Evolutionary conservation across 2,113 vertebrate genomes (phyloP), one percentile per base, ranked within the genome.

Genomic region (Piprites chloris): DNA sequence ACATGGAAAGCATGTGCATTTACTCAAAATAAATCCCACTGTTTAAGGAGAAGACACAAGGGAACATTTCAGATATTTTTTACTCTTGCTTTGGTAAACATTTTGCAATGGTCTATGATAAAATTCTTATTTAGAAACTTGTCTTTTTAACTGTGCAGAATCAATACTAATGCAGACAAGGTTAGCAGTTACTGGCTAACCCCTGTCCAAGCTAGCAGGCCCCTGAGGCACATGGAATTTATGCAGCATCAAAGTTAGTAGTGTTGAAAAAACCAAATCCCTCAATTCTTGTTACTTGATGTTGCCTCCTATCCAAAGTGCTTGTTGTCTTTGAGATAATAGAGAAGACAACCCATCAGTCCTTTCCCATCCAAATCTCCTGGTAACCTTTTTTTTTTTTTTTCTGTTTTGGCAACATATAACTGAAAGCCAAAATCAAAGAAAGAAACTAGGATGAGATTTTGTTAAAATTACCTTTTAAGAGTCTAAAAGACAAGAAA

Each of bases 101-200:
- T 18, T 85, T 92, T 46, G 37, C 58, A 90, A 55, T 69, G 73
- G 63, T 87, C 74, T 78, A 50, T 82, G 62, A 85, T 47, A 61
- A 33, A 73, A 49, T 79, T 94, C 96, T 92, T 94, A 87, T 89
- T 95, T 93, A 73, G 55, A 68, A 92, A 91, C 69, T 59, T 87
- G 53, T 58, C 75, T 89, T 93, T 75, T 90, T 75, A 90, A 72
- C n/a, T 0, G 26, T 47, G 53, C 58, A 83, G 86, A 93, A 96
- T 96, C 94, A 95, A 95, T 95, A 95, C 58, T 52, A 97, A 90
- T 14, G 5, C 50, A 83, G 90, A 92, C 67, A 93, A 95, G 83
- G 92, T 82, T 93, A 86, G 93, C 81, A 95, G 89, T 90, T 88
- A 93, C 69, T 93, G 68, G 55, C 75, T 96, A 93, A 96, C 93